phyloP scores from a whole-genome alignment of 2,888 invertebrate genomes.

The Keiferia lycopersicella region DNA sequence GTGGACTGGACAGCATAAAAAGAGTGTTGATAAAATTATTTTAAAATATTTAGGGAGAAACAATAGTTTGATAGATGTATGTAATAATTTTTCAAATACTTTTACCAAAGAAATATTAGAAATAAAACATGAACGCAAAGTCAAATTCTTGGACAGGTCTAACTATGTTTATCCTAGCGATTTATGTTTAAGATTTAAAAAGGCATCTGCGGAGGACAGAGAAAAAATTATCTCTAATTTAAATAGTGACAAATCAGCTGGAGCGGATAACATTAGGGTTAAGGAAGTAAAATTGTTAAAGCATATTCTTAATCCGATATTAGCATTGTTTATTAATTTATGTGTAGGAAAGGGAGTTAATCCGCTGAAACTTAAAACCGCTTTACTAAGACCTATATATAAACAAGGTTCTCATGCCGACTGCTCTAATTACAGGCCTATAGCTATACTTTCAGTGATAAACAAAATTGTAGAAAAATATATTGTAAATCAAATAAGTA shows the following conservation, averaged over 20 bases:
- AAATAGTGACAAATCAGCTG: not conserved
- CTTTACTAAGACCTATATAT: too few relatives aligned
- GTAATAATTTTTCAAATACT: not conserved
- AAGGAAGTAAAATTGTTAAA: not conserved
- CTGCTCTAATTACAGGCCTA: too few relatives aligned
- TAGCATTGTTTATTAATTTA: not conserved
- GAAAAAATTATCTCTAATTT: not conserved
- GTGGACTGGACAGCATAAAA: not conserved
- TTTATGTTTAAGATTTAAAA: not conserved
- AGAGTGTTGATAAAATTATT: not conserved
- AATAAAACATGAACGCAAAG: not conserved
- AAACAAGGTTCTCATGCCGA: too few relatives aligned
- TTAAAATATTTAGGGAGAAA: not conserved
- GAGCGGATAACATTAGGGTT: not conserved
- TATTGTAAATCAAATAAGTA: not conserved
- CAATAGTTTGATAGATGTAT: not conserved
- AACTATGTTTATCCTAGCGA: not conserved
- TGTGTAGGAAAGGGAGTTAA: not conserved
- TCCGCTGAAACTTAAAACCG: too few relatives aligned
- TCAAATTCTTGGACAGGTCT: not conserved
- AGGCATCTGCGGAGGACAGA: not conserved
- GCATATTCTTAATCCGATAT: not conserved
- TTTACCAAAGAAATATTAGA: conserved; percentile 1
- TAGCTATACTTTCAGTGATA: too few relatives aligned
- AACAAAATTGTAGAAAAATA: too few relatives aligned